phyloP scores from a whole-genome alignment of 2,888 invertebrate species.

The Pandemis corylana region DNA sequence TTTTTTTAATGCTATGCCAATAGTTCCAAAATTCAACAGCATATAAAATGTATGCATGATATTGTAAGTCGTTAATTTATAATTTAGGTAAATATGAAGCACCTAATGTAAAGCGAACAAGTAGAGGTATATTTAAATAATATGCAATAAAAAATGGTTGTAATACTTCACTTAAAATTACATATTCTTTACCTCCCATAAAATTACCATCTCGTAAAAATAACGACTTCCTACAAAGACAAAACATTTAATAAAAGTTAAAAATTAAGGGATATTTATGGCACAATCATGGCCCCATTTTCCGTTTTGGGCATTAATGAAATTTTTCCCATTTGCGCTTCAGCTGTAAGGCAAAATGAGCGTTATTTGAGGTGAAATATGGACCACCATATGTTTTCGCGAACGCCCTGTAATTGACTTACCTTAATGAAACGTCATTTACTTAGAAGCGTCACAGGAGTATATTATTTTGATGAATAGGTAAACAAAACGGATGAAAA shows the following conservation, averaged over 20 bases:
- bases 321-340: slow-evolving; percentile 61
- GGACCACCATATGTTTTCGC: slow-evolving; percentile 62
- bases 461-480: not conserved
- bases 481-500: not conserved
- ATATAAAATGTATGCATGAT: too few relatives aligned
- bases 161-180: slow-evolving; percentile 10
- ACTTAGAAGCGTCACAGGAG: slow-evolving; percentile 36
- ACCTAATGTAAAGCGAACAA: too few relatives aligned
- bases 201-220: slow-evolving; percentile 42
- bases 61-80: too few relatives aligned
- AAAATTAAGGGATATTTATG: slow-evolving; percentile 53
- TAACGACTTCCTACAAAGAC: slow-evolving; percentile 40
- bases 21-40: too few relatives aligned
- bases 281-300: slow-evolving; percentile 55
- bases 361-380: slow-evolving; percentile 69
- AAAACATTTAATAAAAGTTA: slow-evolving; percentile 42
- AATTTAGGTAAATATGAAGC: too few relatives aligned
- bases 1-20: too few relatives aligned
- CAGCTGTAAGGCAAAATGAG: slow-evolving; percentile 56
- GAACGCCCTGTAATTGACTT: slow-evolving; percentile 62
- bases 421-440: slow-evolving; percentile 67
- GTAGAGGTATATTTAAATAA: not conserved
- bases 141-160: not conserved
- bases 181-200: slow-evolving; percentile 16
- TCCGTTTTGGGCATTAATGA: slow-evolving; percentile 59